Evolutionary conservation across 2,888 invertebrate genomes (phyloP).

Genomic region (Spisula subtruncata): DNA sequence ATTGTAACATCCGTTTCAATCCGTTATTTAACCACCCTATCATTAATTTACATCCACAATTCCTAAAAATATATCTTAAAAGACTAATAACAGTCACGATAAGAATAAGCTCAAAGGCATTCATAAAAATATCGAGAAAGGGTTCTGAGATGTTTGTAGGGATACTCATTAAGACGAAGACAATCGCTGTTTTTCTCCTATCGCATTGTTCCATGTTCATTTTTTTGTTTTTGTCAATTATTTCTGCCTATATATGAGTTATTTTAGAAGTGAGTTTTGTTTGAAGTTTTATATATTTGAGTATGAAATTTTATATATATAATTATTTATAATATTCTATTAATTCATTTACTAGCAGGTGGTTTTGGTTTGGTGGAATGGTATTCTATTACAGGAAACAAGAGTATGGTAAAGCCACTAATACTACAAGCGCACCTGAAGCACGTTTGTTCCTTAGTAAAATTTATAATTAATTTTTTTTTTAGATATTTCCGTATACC

Average conservation of each 20-base stretch:
- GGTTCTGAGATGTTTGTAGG: too few species aligned
- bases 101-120: too few species aligned
- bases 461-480: too few species aligned
- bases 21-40: not conserved
- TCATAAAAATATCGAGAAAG: too few species aligned
- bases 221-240: not conserved
- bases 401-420: not conserved
- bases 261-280: not conserved
- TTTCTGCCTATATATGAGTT: not conserved
- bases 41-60: not conserved
- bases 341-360: too few species aligned
- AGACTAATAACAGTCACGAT: not conserved
- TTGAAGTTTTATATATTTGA: too few species aligned
- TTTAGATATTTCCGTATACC: too few species aligned
- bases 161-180: not conserved
- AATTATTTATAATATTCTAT: not conserved
- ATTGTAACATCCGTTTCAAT: not conserved
- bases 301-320: not conserved
- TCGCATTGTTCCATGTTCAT: not conserved
- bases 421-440: not conserved
- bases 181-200: not conserved
- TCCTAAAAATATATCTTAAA: not conserved
- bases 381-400: not conserved
- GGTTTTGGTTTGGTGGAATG: too few species aligned
- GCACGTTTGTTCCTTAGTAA: not conserved